Conservation (phyloP, 2,888 invertebrate genomes). For the Thereva unica region DNA sequence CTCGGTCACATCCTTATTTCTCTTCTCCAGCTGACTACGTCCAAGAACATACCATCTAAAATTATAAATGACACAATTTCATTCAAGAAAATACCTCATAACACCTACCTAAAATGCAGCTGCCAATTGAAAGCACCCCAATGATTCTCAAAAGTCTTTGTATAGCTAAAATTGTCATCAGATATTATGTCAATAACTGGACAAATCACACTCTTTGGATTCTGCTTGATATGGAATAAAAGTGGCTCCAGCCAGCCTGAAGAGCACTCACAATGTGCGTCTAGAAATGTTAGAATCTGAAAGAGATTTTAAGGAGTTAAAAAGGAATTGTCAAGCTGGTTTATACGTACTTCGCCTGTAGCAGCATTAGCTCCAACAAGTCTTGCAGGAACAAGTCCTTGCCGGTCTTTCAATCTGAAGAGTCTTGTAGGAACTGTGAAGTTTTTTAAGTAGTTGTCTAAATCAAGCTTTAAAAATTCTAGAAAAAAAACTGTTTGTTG, state of each 20-base stretch:
- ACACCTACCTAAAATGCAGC: slow-evolving; percentile 70
- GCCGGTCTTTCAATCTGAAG: slow-evolving; percentile 67
- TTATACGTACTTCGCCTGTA: slow-evolving; percentile 63
- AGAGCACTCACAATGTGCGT: slow-evolving; percentile 96
- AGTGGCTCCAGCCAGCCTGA: slow-evolving; percentile 79
- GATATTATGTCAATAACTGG: slow-evolving; percentile 94
- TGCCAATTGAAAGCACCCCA: slow-evolving; percentile 99
- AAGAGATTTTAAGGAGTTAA: neutral
- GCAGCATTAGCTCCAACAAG: slow-evolving; percentile 76
- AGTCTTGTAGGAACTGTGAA: slow-evolving; percentile 68
- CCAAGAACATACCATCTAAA: slow-evolving; percentile 70
- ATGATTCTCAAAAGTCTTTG: slow-evolving; percentile 86
- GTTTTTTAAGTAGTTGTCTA: slow-evolving; percentile 69
- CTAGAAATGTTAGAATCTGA: slow-evolving; percentile 81
- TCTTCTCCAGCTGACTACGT: slow-evolving; percentile 62
- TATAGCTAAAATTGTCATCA: slow-evolving; percentile 94
- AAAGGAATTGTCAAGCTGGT: neutral
- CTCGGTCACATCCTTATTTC: slow-evolving; percentile 74
- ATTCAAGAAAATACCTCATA: neutral
- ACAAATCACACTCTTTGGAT: slow-evolving; percentile 52
- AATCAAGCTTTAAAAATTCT: slow-evolving; percentile 66
- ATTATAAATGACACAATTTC: slow-evolving; percentile 1
- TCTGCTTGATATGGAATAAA: slow-evolving; percentile 61
- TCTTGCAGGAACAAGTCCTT: slow-evolving; percentile 82
- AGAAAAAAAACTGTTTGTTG: slow-evolving; percentile 41